Conservation (phyloP, 2,888 invertebrate genomes). For the Liopterus haemorrhoidalis region DNA sequence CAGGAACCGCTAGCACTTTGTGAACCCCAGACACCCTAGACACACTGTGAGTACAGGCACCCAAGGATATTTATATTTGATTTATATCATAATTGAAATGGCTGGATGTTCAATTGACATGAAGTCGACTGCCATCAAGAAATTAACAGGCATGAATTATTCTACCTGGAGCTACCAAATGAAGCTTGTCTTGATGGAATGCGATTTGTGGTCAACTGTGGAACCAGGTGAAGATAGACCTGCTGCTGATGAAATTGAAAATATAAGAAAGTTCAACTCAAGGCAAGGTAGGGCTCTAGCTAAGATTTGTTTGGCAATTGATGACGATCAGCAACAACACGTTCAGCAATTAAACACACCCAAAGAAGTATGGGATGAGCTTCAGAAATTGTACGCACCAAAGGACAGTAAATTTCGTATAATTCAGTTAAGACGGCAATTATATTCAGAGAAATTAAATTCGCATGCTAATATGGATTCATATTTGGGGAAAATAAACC, state of each 20-base stretch:
- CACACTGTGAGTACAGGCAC: no score
- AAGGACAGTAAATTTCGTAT: slow-evolving; percentile 19
- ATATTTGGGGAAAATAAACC: slow-evolving; percentile 15
- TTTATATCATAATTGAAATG: no score
- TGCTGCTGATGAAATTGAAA: slow-evolving; percentile 6
- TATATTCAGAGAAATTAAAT: slow-evolving; percentile 10
- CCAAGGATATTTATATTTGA: no score
- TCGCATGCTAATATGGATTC: slow-evolving; percentile 9
- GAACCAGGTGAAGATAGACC: slow-evolving; percentile 10
- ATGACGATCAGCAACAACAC: slow-evolving; percentile 19
- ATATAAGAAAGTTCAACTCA: slow-evolving; percentile 11
- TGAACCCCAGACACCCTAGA: no score
- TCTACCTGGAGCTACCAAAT: slow-evolving; percentile 10
- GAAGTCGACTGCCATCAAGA: no score
- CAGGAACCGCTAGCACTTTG: no score
- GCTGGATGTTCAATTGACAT: no score
- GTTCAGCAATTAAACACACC: slow-evolving; percentile 15
- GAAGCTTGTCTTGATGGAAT: slow-evolving; percentile 11
- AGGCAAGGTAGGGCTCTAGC: slow-evolving; percentile 17
- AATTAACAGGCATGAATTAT: no score
- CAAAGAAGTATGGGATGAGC: slow-evolving; percentile 17
- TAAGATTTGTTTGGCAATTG: slow-evolving; percentile 13
- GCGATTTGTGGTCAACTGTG: slow-evolving; percentile 8
- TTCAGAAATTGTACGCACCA: slow-evolving; percentile 13
- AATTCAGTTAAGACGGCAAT: slow-evolving; percentile 13